Conservation (phyloP, 2,888 invertebrate genomes). For the Lycia hirtaria region DNA sequence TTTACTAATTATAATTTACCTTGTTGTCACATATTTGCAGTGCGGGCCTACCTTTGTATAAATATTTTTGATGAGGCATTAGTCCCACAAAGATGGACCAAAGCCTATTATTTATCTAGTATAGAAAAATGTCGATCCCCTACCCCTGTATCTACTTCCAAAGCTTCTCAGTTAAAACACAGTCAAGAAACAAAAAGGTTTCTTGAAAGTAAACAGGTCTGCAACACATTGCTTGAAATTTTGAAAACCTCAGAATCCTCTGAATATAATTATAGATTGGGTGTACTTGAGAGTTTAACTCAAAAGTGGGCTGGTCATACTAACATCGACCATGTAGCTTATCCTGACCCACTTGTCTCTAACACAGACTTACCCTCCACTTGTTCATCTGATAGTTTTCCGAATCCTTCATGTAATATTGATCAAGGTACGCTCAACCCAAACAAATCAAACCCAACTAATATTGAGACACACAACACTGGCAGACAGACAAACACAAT, state of each 20-base stretch:
- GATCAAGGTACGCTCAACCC: neutral
- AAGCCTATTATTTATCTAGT: slow-evolving; percentile 6
- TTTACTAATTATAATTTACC: slow-evolving; percentile 7
- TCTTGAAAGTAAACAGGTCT: slow-evolving; percentile 1
- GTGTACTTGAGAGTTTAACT: neutral
- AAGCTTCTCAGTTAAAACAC: neutral
- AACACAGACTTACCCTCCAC: no score
- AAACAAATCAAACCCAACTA: neutral
- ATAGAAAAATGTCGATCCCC: neutral
- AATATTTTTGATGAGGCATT: slow-evolving; percentile 1
- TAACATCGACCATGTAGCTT: neutral
- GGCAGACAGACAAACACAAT: neutral
- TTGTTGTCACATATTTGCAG: slow-evolving; percentile 7
- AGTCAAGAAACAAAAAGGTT: neutral
- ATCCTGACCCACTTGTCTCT: neutral
- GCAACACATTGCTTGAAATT: slow-evolving; percentile 1
- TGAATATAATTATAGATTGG: neutral
- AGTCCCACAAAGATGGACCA: slow-evolving; percentile 1
- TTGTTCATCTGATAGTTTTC: no score
- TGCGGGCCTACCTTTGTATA: slow-evolving; percentile 1
- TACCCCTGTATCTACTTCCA: neutral
- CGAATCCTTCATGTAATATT: no score
- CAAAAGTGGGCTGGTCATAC: neutral
- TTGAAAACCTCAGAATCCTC: neutral
- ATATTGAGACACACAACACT: neutral